Evolutionary conservation across 2,113 vertebrate genomes (phyloP).

Genomic region (human (Homo sapiens)): DNA sequence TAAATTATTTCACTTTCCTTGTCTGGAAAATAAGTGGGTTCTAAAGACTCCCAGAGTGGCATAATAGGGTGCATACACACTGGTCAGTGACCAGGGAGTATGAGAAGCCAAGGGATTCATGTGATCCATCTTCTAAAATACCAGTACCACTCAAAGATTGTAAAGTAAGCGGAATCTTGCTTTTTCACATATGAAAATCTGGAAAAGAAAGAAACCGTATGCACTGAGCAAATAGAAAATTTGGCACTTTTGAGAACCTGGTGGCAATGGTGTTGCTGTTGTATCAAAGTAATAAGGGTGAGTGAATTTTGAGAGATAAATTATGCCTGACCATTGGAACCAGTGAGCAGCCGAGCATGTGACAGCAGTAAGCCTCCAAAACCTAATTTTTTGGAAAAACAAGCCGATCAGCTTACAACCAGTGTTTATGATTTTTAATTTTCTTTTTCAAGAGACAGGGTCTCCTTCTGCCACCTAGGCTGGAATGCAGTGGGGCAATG

Average conservation of each 20-base stretch:
- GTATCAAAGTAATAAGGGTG: background rate
- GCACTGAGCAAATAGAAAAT: background rate
- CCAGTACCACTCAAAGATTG: background rate
- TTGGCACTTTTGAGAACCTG: background rate
- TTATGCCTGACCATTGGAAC: background rate
- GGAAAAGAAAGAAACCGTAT: background rate
- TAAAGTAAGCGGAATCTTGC: background rate
- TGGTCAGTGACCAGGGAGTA: background rate
- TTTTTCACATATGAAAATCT: background rate
- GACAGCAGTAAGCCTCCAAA: background rate
- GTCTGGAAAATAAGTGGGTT: background rate
- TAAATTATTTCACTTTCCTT: conserved; percentile 12
- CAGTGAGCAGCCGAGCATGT: background rate
- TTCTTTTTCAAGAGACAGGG: background rate
- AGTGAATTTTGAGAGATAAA: background rate
- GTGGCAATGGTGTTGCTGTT: background rate
- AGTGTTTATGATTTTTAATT: background rate
- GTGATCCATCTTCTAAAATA: background rate
- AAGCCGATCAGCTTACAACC: background rate
- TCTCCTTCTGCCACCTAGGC: too few species aligned
- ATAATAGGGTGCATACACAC: background rate
- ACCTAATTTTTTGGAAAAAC: background rate
- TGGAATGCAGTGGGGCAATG: background rate
- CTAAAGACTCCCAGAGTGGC: background rate
- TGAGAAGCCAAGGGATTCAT: background rate